phyloP scores from a whole-genome alignment of 2,113 vertebrate species.

The Lucifuga dentata region DNA sequence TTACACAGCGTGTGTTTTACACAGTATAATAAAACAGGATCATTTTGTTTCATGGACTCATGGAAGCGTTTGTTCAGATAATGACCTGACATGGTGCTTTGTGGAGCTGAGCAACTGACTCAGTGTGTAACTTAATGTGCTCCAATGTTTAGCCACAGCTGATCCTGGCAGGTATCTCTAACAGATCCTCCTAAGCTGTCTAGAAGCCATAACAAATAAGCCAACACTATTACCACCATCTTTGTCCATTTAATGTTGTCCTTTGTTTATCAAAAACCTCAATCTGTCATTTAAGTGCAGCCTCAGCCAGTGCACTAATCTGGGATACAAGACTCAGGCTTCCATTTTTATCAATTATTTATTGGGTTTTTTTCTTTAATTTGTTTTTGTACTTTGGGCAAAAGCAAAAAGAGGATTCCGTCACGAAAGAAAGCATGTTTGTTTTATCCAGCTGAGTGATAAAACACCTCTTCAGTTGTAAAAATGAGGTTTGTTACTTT shows the following conservation, averaged over 20 bases:
- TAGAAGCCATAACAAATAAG: conserved; percentile 38
- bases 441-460: conserved; percentile 57
- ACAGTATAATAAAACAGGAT: conserved; percentile 2
- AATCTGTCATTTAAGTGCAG: conserved; percentile 40
- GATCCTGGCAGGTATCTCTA: no score
- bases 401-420: conserved; percentile 61
- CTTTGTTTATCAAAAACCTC: conserved; percentile 64
- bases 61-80: conserved; percentile 4
- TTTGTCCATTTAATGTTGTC: conserved; percentile 49
- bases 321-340: conserved; percentile 8
- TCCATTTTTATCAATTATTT: conserved; percentile 26
- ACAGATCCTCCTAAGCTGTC: conserved; percentile 51
- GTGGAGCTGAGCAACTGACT: conserved; percentile 1
- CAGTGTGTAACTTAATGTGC: conserved; percentile 11
- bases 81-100: conserved; percentile 10
- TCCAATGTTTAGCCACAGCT: conserved; percentile 40
- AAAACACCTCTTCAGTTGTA: conserved; percentile 52
- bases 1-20: no score
- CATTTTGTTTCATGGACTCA: neutral
- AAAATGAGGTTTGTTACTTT: conserved; percentile 50
- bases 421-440: conserved; percentile 50
- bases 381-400: conserved; percentile 61
- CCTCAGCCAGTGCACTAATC: conserved; percentile 13
- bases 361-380: conserved; percentile 20
- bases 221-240: conserved; percentile 39